phyloP scores from a whole-genome alignment of 2,113 vertebrate species.

The Hipposideros armiger region DNA sequence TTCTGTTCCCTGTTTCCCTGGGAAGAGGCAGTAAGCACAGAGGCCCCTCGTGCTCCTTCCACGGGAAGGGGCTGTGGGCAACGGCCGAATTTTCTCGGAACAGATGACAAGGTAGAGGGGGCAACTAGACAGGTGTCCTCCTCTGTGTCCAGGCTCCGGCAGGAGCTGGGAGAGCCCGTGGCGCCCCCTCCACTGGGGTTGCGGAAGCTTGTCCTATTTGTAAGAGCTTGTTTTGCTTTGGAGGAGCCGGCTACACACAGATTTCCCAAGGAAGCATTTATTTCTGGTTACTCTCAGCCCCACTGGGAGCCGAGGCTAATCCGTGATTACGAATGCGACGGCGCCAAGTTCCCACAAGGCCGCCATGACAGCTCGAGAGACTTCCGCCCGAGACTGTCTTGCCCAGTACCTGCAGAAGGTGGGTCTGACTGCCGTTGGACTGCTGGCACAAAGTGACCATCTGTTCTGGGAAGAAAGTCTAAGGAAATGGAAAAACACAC shows the following conservation, averaged over 20 bases:
- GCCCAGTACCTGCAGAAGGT: slow-evolving; percentile 95
- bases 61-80: accelerated
- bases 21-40: accelerated
- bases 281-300: background rate
- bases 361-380: background rate
- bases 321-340: accelerated
- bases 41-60: accelerated
- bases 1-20: accelerated
- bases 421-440: slow-evolving; percentile 93
- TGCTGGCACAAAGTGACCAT: slow-evolving; percentile 99
- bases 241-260: background rate
- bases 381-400: background rate
- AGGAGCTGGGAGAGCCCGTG: accelerated
- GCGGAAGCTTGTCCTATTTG: background rate
- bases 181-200: accelerated
- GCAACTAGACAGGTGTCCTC: background rate
- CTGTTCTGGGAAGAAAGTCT: slow-evolving; percentile 99
- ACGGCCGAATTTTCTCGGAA: background rate
- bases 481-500: slow-evolving; percentile 4
- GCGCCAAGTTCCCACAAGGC: background rate
- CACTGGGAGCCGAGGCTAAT: accelerated
- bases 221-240: accelerated
- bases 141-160: accelerated
- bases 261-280: background rate
- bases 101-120: background rate